Base-by-base conservation (phyloP, 2,888 invertebrate species). In the Drosophila anceps region DNA sequence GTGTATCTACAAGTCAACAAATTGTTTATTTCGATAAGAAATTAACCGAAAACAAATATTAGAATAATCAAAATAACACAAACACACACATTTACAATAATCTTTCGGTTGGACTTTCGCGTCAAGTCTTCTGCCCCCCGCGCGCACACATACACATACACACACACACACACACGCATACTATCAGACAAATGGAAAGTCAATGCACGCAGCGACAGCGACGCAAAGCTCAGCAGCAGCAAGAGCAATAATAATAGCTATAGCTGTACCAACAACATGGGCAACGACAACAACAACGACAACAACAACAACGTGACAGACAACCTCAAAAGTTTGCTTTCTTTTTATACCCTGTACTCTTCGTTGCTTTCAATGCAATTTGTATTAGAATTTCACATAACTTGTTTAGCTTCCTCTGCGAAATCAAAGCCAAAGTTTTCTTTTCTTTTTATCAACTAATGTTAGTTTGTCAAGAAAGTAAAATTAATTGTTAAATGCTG, bases 371-470 rank as follows among this genome's bases (percentile, higher is more conserved):
- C 70, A 84, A 84, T 70, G 71, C 80, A 82, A 74, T 86, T 82
- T 72, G 60, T 78, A 69, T 84, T 80, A 84, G 86, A 84, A 86
- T 84, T 82, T 86, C 82, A 80, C 80, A 84, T 78, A 82, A 83
- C 75, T 75, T 64, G 24, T 66, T 62, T 57, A 27, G 48, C 27
- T 27, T 4, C 43, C 55, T 57, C 39, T 53, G 51, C 39, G 46
- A 57, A 65, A 48, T 48, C 51, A 63, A 75, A 60, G 59, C 55
- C 46, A 62, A 66, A 61, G 41, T 24, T 4, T 55, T 48, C 58
- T 35, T 10, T n/a, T 24, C 24, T 55, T 48, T 60, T 35, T 10
- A 24, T 37, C 18, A 50, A 8, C 18, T 9, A 2, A 13, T 20
- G 18, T 33, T 37, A 54, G 12, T 27, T 51, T 24, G 15, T 5